Conservation (phyloP, 2,888 invertebrate species). For the Mythimna loreyi region DNA sequence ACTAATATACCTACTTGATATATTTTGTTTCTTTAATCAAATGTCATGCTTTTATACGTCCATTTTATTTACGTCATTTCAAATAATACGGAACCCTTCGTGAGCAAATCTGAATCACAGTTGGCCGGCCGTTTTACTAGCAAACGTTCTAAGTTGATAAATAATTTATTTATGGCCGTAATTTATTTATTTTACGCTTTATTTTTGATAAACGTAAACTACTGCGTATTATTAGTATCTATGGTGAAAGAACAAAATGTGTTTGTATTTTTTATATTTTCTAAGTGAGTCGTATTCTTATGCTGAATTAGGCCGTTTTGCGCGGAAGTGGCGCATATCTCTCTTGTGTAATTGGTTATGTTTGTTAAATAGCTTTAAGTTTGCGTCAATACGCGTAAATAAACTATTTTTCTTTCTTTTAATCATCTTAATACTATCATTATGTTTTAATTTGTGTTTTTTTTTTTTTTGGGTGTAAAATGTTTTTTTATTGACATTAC, state of each 20-base stretch:
- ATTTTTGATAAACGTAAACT: constrained; percentile 21
- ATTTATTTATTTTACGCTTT: constrained; percentile 25
- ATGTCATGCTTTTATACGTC: background rate
- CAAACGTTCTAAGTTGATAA: constrained; percentile 57
- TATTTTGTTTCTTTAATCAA: background rate
- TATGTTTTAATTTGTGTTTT: too few species aligned
- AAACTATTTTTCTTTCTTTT: too few species aligned
- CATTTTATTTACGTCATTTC: background rate
- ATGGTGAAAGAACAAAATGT: background rate
- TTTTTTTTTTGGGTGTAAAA: too few species aligned
- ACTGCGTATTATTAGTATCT: constrained; percentile 5
- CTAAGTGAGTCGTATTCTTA: too few species aligned
- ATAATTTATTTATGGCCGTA: constrained; percentile 48
- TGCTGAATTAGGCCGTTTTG: too few species aligned
- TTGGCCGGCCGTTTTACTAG: constrained; percentile 17
- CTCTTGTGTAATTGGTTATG: too few species aligned
- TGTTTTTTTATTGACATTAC: too few species aligned
- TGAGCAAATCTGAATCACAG: background rate
- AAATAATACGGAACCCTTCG: background rate
- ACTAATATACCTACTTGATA: background rate
- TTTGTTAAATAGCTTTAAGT: too few species aligned
- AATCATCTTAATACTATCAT: too few species aligned
- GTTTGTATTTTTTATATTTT: background rate
- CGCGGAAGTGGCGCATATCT: too few species aligned
- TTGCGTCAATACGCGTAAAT: too few species aligned